Evolutionary conservation across 1,140 invertebrate species (phyloP).

Genomic region (Adoxophyes honmai): DNA sequence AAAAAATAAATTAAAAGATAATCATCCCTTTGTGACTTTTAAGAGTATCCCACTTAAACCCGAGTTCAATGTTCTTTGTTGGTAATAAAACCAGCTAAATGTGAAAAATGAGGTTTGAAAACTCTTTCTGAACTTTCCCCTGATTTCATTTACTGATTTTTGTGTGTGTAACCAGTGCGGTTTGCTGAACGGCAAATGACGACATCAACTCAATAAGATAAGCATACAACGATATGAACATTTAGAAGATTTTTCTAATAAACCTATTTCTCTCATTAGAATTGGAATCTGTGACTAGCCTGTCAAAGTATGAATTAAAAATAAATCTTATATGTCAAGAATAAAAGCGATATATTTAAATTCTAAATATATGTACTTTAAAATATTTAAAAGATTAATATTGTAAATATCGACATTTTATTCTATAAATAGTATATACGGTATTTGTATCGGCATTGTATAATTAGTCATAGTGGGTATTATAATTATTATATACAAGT

Average conservation of each 20-base stretch:
- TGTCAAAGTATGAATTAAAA: conserved; percentile 21
- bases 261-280: conserved; percentile 8
- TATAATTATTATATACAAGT: conserved; percentile 49
- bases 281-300: background rate
- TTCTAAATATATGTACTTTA: conserved; percentile 48
- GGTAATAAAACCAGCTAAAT: no score
- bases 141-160: no score
- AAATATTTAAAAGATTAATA: conserved; percentile 32
- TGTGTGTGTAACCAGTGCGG: no score
- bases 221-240: conserved; percentile 39
- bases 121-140: no score
- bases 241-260: conserved; percentile 1
- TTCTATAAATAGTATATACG: conserved; percentile 46
- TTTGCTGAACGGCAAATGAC: conserved; percentile 16
- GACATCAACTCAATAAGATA: background rate
- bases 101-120: no score
- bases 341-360: conserved; percentile 34
- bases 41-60: no score
- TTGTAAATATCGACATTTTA: conserved; percentile 53
- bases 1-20: no score
- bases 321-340: conserved; percentile 30
- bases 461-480: conserved; percentile 41
- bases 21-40: no score
- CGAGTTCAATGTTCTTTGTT: no score
- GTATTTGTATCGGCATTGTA: conserved; percentile 55